A percentile compares a stretch with the other conserved stretches of the same genome.
These are phyloP conservation scores for Zaprionus ghesquierei DNA, from an alignment of 1,140 invertebrate species.

Conservation along the genomic window DNA sequence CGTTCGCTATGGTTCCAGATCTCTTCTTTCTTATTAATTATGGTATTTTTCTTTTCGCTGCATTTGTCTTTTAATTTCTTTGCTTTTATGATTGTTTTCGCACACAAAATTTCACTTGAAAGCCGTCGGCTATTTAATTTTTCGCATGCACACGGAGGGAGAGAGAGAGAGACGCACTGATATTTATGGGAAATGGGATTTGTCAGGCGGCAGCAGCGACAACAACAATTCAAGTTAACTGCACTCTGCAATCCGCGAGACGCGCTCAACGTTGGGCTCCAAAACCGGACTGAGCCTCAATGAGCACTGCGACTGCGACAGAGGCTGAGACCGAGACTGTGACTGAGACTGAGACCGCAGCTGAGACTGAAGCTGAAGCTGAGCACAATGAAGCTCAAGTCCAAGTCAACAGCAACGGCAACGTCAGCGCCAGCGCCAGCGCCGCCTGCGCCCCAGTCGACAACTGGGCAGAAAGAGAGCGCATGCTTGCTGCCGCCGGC, in stretches of 20 bases:
- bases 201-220: constrained; percentile 23
- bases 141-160: constrained; percentile 23
- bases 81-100: background rate
- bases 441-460: constrained; percentile 37
- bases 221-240: constrained; percentile 22
- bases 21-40: background rate
- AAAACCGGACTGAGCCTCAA: constrained; percentile 76
- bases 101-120: constrained; percentile 33
- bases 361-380: constrained; percentile 16
- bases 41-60: constrained; percentile 7
- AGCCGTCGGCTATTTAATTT: constrained; percentile 35
- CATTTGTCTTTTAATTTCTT: constrained; percentile 24
- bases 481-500: constrained; percentile 71
- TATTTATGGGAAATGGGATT: constrained; percentile 39
- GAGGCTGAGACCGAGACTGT: constrained; percentile 12
- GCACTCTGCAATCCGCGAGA: constrained; percentile 54
- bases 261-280: constrained; percentile 65
- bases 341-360: background rate
- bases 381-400: constrained; percentile 48
- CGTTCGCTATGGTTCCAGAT: constrained; percentile 11
- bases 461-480: constrained; percentile 65
- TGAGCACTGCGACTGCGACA: constrained; percentile 39
- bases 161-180: constrained; percentile 40
- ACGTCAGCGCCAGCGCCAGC: constrained; percentile 52
- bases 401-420: constrained; percentile 50